Evolutionary conservation across 2,888 invertebrate genomes (phyloP), one percentile per base, ranked within the genome.

Genomic region (Calephelis perditalis): DNA sequence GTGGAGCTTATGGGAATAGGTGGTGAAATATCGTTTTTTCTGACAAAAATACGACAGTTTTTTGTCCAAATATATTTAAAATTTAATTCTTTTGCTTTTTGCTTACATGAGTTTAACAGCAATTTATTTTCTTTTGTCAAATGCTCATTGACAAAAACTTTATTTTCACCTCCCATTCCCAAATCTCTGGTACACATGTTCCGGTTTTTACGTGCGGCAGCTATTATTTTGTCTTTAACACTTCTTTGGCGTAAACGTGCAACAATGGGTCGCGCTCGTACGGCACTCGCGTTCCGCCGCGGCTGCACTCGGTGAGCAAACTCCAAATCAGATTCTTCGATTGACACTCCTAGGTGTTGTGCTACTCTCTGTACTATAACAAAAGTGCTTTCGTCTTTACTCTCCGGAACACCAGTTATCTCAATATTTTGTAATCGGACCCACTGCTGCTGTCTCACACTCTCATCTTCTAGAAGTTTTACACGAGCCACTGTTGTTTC

Each of bases 251-350:
- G 15, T 5, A 49, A 35, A 7, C 49, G 49, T 26, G 49, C 49
- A 49, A 49, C 10, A 49, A 49, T 49, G 7, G 49, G 49, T 15
- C 35, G 49, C 26, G 49, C 35, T 15, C 35, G 49, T 10, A 15
- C 49, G 2, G 49, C 49, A 26, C 49, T 47, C 7, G 15, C 37
- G 7, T 44, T 49, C 2, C 56, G 57, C 7, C 55, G 57, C 7
- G 64, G 60, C 43, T 63, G 65, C 7, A 63, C 63, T 4, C 64
- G 63, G 26, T 63, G 64, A 1, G 63, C 64, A 47, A 65, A 66
- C 9, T 66, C 64, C 9, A 65, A 11, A 12, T 63, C 63, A 6
- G 60, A 57, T 1, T 46, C 26, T 26, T 49, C 35, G 7, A 66
- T n/a, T 9, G 49, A 8, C 3, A 66, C 62, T n/a, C 66, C 65